Evolutionary conservation across 2,888 invertebrate species (phyloP), one percentile per base, ranked within the genome.

Genomic region (Atrina japonica): DNA sequence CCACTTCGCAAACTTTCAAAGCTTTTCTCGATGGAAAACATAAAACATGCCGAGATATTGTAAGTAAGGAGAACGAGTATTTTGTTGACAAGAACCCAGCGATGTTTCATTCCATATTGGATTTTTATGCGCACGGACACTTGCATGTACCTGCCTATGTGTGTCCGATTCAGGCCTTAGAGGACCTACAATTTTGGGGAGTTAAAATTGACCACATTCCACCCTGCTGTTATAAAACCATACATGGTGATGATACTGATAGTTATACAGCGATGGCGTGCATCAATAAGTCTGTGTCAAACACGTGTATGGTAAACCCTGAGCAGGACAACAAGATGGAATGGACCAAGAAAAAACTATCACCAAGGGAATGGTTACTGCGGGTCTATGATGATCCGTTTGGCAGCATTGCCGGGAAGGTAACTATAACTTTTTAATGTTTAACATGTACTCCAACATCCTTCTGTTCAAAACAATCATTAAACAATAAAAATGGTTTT

Each of bases 121-220:
- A 56, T 35, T 56, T 35, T 40, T 56, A 40, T 3, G 35, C 56
- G 2, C 40, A 35, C 14, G 21, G 56, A 35, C 35, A 40, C 16
- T 41, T 56, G 14, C 56, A 56, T 21, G 23, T 56, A 18, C 56
- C 56, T 21, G 23, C 21, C 11, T 21, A 23, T 5, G 16, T 56
- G 7, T 56, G 56, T 41, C 40, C 56, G 14, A 40, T 56, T 7
- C 40, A 56, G 14, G 56, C 56, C 1, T 40, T 35, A 21, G 56
- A 56, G 29, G 56, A 56, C n/a, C 25, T 56, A 11, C 35, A 56
- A 40, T 56, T 56, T 14, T 56, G 56, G 56, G 40, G 18, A 23
- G 35, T 56, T 9, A 23, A 35, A 0, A 6, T 56, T 1, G 35
- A 30, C 0, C 35, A 30, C 23, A 14, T 56, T 5, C 56, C 56